Percentiles rank a stretch among this genome's conserved stretches.
Conservation (phyloP, 2,797 vertebrate species). For the Pipistrellus nathusii region DNA sequence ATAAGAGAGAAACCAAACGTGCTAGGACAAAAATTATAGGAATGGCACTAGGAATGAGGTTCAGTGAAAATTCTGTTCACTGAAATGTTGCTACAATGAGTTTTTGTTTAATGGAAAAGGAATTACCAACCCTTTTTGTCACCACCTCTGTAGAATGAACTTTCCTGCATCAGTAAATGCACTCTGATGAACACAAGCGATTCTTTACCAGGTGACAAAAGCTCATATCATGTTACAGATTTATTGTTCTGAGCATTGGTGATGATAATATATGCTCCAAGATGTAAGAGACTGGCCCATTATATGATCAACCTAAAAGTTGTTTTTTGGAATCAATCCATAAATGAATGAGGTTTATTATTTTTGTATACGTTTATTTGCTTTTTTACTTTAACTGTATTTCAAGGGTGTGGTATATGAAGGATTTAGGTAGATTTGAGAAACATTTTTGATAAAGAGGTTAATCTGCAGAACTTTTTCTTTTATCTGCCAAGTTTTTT, state of each 20-base stretch:
- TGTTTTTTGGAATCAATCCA: constrained; percentile 39
- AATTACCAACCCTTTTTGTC: background rate
- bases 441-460: constrained; percentile 19
- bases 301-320: constrained; percentile 12
- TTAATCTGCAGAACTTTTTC: background rate
- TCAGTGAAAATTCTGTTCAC: constrained; percentile 17
- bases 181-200: background rate
- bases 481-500: background rate
- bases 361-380: constrained; percentile 28
- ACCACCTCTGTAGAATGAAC: background rate
- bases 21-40: background rate
- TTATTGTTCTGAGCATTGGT: constrained; percentile 7
- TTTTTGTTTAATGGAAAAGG: constrained; percentile 41
- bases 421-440: background rate
- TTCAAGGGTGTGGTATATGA: background rate
- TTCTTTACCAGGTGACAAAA: constrained; percentile 43
- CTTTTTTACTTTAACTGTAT: constrained; percentile 58
- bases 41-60: background rate
- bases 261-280: background rate
- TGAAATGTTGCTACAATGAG: constrained; percentile 18
- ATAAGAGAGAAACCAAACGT: background rate
- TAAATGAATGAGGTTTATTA: background rate
- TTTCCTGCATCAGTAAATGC: background rate
- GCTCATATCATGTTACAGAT: background rate
- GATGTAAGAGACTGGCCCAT: background rate